A percentile compares a stretch with the other conserved stretches of the same genome.
Evolutionary conservation across 2,113 vertebrate genomes (phyloP).

Genomic region (Todiramphus saurophagus): DNA sequence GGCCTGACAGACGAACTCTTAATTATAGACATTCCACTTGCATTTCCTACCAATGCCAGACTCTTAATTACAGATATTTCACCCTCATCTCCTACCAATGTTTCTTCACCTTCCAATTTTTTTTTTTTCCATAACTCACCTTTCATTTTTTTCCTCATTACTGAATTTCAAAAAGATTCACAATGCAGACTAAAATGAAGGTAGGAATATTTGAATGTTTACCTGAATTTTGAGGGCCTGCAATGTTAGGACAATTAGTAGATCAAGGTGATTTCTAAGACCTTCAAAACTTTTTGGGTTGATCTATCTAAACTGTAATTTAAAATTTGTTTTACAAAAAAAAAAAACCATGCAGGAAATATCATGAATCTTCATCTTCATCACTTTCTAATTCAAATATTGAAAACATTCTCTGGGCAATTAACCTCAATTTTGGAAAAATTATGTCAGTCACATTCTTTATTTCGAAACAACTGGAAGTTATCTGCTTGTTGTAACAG

Average conservation of each 20-base stretch:
- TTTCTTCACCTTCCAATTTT: background rate
- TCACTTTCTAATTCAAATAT: background rate
- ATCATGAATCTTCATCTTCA: background rate
- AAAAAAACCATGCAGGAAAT: background rate
- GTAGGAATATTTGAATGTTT: background rate
- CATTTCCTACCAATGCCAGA: background rate
- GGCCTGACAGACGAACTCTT: background rate
- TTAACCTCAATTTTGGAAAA: background rate
- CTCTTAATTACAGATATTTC: background rate
- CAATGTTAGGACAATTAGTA: background rate
- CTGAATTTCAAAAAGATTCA: background rate
- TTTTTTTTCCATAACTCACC: background rate
- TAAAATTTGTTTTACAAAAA: background rate
- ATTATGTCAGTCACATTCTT: background rate
- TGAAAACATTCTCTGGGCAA: background rate
- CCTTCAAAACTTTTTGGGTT: background rate
- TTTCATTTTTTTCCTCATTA: background rate
- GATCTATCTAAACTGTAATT: background rate
- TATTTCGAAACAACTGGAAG: background rate
- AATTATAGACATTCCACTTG: background rate
- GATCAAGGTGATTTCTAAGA: background rate
- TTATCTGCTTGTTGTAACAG: fast-evolving
- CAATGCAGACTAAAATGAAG: background rate
- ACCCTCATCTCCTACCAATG: background rate
- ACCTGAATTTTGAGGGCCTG: background rate